Conservation (phyloP, 2,113 vertebrate genomes). For the Anthoscopus minutus region DNA sequence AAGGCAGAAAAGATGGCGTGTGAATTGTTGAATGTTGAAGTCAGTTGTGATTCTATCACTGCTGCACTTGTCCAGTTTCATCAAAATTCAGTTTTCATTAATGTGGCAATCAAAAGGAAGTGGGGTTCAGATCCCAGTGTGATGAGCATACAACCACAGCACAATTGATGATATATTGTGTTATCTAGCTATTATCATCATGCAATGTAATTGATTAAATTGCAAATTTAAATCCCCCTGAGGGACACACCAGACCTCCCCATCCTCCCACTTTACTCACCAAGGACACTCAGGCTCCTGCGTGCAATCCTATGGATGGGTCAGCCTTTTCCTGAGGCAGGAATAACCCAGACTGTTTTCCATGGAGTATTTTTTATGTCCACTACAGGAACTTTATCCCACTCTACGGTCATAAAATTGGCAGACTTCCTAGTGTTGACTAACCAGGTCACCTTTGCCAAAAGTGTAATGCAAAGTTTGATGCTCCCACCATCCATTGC, state of each 20-base stretch:
- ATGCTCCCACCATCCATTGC: neutral
- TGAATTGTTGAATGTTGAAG: neutral
- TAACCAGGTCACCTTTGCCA: neutral
- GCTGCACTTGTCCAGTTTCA: neutral
- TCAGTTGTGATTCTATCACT: neutral
- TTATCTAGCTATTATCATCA: neutral
- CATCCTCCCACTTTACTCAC: neutral
- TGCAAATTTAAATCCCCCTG: too few relatives aligned
- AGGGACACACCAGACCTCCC: neutral
- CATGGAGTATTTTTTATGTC: neutral
- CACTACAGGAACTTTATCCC: neutral
- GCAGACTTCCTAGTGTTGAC: neutral
- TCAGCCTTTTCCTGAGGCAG: neutral
- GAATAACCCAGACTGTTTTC: neutral
- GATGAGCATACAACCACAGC: neutral
- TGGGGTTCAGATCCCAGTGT: neutral
- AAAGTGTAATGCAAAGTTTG: neutral
- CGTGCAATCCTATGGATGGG: neutral
- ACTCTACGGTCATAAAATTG: neutral
- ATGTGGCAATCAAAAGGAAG: neutral
- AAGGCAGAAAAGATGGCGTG: neutral
- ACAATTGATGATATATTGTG: neutral
- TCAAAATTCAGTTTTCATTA: neutral
- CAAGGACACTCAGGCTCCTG: neutral
- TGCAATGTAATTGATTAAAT: neutral